phyloP scores from a whole-genome alignment of 53 echinoderm and acorn worm species.

The Hippasteria phrygiana region DNA sequence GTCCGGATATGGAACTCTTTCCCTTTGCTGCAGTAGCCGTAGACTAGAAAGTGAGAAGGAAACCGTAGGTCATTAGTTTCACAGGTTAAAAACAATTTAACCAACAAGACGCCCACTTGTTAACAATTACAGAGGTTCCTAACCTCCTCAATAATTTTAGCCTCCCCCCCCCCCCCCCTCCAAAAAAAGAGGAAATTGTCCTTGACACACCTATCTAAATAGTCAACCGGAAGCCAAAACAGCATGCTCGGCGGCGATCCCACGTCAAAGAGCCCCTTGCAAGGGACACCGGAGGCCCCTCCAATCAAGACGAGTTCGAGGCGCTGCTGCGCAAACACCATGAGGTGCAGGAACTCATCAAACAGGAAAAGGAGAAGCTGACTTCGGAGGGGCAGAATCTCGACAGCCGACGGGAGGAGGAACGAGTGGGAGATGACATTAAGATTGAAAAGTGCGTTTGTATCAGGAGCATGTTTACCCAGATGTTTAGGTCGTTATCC shows the following conservation, averaged over 20 bases:
- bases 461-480: too few relatives aligned
- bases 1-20: too few relatives aligned
- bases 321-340: conserved; percentile 76
- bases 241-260: not conserved
- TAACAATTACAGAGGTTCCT: too few relatives aligned
- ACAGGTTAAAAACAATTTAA: too few relatives aligned
- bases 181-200: not conserved
- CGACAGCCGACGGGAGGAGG: not conserved
- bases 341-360: conserved; percentile 72
- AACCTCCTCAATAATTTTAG: too few relatives aligned
- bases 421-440: not conserved
- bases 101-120: too few relatives aligned
- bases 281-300: not conserved
- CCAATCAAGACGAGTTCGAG: conserved; percentile 75
- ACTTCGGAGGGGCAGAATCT: not conserved
- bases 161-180: too few relatives aligned
- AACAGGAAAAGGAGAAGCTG: conserved; percentile 67
- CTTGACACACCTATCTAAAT: not conserved
- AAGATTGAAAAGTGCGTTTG: conserved; percentile 9
- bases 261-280: not conserved
- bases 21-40: too few relatives aligned
- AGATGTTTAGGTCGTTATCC: too few relatives aligned
- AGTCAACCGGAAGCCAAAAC: conserved; percentile 32
- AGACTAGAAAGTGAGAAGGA: too few relatives aligned
- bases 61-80: too few relatives aligned